These are phyloP conservation scores for Hypotaenidia philippensis DNA, from an alignment of 2,797 vertebrate species.

Conservation along the genomic window DNA sequence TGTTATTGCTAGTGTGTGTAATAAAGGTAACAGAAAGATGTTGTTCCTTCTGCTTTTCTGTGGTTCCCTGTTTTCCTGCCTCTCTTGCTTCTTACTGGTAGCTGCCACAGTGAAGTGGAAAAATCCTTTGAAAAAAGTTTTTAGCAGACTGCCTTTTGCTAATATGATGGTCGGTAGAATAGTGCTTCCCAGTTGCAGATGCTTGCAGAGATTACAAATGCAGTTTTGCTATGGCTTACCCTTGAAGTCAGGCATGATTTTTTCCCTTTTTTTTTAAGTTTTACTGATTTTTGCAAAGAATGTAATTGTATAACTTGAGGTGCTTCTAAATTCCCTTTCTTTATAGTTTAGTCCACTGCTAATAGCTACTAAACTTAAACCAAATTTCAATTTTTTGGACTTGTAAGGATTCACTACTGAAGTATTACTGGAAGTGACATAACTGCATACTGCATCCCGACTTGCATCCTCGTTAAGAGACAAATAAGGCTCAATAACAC, in stretches of 20 bases:
- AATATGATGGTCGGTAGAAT: background rate
- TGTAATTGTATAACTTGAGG: background rate
- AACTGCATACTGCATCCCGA: background rate
- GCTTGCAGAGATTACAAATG: background rate
- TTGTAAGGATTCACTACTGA: background rate
- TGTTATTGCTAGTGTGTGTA: background rate
- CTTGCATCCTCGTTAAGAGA: background rate
- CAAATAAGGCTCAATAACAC: background rate
- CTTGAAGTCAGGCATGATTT: background rate
- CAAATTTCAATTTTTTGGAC: background rate
- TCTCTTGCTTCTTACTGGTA: background rate
- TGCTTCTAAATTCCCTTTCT: background rate
- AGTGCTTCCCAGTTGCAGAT: background rate
- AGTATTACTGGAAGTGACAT: background rate
- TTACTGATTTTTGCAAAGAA: background rate
- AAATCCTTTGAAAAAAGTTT: background rate
- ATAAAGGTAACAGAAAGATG: background rate
- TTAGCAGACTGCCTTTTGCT: background rate
- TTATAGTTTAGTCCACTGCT: background rate
- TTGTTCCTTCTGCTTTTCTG: background rate
- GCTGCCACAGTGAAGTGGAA: background rate
- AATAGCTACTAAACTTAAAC: background rate
- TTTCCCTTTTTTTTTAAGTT: background rate
- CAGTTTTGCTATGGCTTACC: background rate
- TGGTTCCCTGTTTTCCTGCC: background rate